Percentiles rank a stretch among this genome's conserved stretches.
Conservation (phyloP, 2,113 vertebrate genomes). For the Verasper variegatus region DNA sequence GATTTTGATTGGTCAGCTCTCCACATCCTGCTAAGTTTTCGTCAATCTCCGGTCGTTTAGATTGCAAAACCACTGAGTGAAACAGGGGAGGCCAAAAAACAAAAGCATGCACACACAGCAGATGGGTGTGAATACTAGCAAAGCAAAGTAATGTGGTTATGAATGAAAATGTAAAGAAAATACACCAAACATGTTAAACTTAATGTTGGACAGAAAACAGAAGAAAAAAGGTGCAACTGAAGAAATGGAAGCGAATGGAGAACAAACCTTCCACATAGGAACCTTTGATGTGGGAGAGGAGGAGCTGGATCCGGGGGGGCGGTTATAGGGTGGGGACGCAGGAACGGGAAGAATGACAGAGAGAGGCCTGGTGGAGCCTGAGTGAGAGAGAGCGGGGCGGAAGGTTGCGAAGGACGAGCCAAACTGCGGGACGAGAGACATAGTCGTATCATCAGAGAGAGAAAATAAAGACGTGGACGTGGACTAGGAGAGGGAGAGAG, state of each 20-base stretch:
- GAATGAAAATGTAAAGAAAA: conserved; percentile 57
- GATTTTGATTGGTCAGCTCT: conserved; percentile 32
- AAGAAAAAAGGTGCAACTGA: conserved; percentile 53
- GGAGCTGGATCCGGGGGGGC: conserved; percentile 83
- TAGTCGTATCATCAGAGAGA: conserved; percentile 61
- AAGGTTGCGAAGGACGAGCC: conserved; percentile 86
- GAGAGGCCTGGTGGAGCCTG: conserved; percentile 84
- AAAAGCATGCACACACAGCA: conserved; percentile 44
- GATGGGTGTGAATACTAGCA: conserved; percentile 38
- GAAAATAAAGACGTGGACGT: background rate
- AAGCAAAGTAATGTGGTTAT: conserved; percentile 72
- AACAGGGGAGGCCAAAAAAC: conserved; percentile 19
- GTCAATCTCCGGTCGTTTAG: conserved; percentile 59
- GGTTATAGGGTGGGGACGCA: conserved; percentile 84
- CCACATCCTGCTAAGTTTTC: conserved; percentile 61
- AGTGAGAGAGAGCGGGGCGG: conserved; percentile 85
- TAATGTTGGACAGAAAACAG: background rate
- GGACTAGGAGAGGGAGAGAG: background rate
- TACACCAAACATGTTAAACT: background rate
- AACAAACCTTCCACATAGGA: conserved; percentile 88
- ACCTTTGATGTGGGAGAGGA: conserved; percentile 87
- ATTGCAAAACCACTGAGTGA: conserved; percentile 67
- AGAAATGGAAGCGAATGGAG: conserved; percentile 73
- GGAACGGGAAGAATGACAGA: conserved; percentile 87
- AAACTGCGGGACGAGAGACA: conserved; percentile 86